These are phyloP conservation scores for Sisor rabdophorus DNA, from an alignment of 2,113 vertebrate species.

Conservation along the genomic window DNA sequence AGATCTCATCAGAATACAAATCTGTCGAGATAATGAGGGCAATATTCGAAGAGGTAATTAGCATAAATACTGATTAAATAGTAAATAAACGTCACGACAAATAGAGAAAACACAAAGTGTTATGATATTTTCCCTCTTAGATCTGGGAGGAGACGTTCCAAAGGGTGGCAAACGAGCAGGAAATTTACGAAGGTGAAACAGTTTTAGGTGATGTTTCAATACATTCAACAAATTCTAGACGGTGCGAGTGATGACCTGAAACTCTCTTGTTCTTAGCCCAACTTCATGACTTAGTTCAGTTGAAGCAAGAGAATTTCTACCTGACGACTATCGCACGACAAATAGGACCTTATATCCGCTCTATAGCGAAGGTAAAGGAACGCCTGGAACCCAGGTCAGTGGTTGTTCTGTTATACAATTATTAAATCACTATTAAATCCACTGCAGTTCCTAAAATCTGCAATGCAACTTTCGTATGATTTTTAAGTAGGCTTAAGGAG, in stretches of 20 bases:
- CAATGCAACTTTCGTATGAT: not conserved
- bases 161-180: slow-evolving; percentile 78
- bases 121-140: slow-evolving; percentile 57
- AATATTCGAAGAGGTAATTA: slow-evolving; percentile 74
- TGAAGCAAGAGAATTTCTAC: slow-evolving; percentile 77
- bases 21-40: slow-evolving; percentile 72
- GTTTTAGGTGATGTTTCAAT: no score
- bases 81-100: not conserved
- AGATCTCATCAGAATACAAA: slow-evolving; percentile 68
- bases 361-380: slow-evolving; percentile 82
- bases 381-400: slow-evolving; percentile 78
- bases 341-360: slow-evolving; percentile 76
- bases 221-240: not conserved
- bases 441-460: not conserved
- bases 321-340: slow-evolving; percentile 78
- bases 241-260: not conserved
- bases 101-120: not conserved
- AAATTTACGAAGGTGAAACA: slow-evolving; percentile 80
- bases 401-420: not conserved
- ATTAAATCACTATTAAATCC: not conserved
- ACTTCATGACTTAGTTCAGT: slow-evolving; percentile 77
- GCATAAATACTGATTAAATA: not conserved
- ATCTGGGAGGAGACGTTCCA: slow-evolving; percentile 81
- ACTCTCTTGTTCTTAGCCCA: slow-evolving; percentile 65
- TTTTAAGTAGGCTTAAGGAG: slow-evolving; percentile 68